Evolutionary conservation across 1,140 invertebrate genomes (phyloP).

Genomic region (Scaptomyza hsui): DNA sequence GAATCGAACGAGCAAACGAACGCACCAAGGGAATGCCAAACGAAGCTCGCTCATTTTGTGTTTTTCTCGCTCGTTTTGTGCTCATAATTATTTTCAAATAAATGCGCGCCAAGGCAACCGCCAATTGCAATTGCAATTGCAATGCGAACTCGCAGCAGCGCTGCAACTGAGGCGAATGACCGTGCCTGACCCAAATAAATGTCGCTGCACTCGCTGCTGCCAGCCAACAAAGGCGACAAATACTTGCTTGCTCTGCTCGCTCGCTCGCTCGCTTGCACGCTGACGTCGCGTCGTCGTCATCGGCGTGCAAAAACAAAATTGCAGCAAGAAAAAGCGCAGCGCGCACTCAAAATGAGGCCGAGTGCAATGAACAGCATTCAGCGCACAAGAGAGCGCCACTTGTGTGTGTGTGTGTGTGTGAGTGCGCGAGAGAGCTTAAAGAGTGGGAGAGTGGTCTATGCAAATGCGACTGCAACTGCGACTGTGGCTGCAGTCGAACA

Average conservation of each 20-base stretch:
- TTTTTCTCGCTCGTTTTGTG: conserved; percentile 30
- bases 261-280: conserved; percentile 13
- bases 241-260: conserved; percentile 14
- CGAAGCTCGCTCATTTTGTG: conserved; percentile 35
- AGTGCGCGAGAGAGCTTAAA: conserved; percentile 14
- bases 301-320: conserved; percentile 67
- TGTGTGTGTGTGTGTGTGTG: conserved; percentile 7
- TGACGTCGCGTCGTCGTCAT: conserved; percentile 35
- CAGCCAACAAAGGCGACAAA: conserved; percentile 63
- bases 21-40: conserved; percentile 41
- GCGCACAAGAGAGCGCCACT: conserved; percentile 35
- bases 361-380: conserved; percentile 84
- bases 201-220: conserved; percentile 84
- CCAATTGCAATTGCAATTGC: conserved; percentile 38
- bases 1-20: background rate
- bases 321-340: conserved; percentile 60
- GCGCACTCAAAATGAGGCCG: conserved; percentile 70
- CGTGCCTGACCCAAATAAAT: conserved; percentile 84
- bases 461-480: conserved; percentile 58
- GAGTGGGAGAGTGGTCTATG: conserved; percentile 35
- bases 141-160: conserved; percentile 37
- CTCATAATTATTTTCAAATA: conserved; percentile 75
- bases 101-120: conserved; percentile 72
- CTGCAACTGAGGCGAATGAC: conserved; percentile 83
- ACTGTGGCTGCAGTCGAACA: conserved; percentile 58